A percentile compares a stretch with the other conserved stretches of the same genome.
phyloP scores from a whole-genome alignment of 1,140 invertebrate genomes.

The Neuroterus valhalla region DNA sequence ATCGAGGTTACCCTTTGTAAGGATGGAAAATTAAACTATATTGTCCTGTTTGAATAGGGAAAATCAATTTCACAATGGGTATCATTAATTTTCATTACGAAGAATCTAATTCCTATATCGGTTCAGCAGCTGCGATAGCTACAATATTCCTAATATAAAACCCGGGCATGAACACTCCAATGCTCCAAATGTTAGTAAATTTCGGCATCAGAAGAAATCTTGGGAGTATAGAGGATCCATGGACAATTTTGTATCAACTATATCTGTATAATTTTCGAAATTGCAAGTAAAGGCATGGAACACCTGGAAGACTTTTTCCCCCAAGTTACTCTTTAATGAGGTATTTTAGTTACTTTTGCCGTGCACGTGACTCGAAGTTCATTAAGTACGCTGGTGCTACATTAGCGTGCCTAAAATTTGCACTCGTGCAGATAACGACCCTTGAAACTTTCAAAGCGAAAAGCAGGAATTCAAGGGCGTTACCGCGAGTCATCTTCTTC shows the following conservation, averaged over 20 bases:
- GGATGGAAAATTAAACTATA: not conserved
- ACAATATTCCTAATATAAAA: no score
- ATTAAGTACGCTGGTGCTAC: not conserved
- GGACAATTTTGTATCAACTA: no score
- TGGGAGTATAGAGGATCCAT: no score
- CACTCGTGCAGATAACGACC: conserved; percentile 29
- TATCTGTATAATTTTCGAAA: no score
- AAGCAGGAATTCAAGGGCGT: conserved; percentile 24
- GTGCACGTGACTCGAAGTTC: not conserved
- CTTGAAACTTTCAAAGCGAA: conserved; percentile 27
- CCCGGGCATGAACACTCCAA: no score
- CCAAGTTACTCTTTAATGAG: conserved; percentile 13
- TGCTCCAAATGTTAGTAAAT: no score
- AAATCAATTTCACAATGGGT: not conserved
- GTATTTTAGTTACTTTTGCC: conserved; percentile 7
- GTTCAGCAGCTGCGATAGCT: no score
- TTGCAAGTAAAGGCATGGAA: no score
- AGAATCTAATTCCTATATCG: no score
- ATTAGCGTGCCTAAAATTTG: conserved; percentile 30
- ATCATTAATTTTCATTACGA: no score
- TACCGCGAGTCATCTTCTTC: conserved; percentile 16
- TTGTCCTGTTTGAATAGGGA: not conserved
- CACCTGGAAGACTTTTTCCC: not conserved
- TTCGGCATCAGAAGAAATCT: no score
- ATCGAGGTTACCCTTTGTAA: not conserved